phyloP scores from a whole-genome alignment of 2,888 invertebrate species.

The Oxytorus armatus region DNA sequence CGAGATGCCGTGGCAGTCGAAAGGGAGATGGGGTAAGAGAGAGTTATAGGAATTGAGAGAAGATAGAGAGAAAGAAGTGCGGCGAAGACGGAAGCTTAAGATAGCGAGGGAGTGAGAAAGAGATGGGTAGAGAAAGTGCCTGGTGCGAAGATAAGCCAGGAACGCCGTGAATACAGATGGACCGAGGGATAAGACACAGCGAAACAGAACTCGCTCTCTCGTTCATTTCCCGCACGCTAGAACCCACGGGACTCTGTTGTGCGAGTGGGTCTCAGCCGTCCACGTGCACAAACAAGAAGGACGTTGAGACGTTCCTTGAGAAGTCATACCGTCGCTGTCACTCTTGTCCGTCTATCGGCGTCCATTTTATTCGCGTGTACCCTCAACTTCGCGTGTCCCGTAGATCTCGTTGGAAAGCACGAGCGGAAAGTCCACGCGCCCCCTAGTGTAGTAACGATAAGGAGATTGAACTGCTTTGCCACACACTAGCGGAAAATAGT shows the following conservation, averaged over 20 bases:
- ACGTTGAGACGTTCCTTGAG: slow-evolving; percentile 47
- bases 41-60: slow-evolving; percentile 39
- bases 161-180: slow-evolving; percentile 82
- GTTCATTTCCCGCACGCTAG: slow-evolving; percentile 73
- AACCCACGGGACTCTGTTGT: slow-evolving; percentile 72
- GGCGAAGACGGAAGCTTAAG: slow-evolving; percentile 52
- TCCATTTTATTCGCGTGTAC: slow-evolving; percentile 15
- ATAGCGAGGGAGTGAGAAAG: slow-evolving; percentile 61
- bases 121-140: slow-evolving; percentile 69
- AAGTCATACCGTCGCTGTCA: slow-evolving; percentile 55
- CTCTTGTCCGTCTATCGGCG: slow-evolving; percentile 43
- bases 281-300: slow-evolving; percentile 19
- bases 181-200: slow-evolving; percentile 77
- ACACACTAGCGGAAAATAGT: slow-evolving; percentile 45
- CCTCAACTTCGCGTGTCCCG: not conserved
- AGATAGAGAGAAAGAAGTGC: slow-evolving; percentile 33
- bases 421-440: not conserved
- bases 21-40: slow-evolving; percentile 11
- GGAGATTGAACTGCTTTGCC: slow-evolving; percentile 58
- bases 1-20: slow-evolving; percentile 20
- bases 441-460: slow-evolving; percentile 51
- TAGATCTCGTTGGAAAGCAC: slow-evolving; percentile 21
- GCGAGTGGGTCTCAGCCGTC: slow-evolving; percentile 66
- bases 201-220: slow-evolving; percentile 64
- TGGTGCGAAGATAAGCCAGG: slow-evolving; percentile 77